A percentile compares a stretch with the other conserved stretches of the same genome.
phyloP scores from a whole-genome alignment of 2,888 invertebrate genomes.

The Anorthoa munda region DNA sequence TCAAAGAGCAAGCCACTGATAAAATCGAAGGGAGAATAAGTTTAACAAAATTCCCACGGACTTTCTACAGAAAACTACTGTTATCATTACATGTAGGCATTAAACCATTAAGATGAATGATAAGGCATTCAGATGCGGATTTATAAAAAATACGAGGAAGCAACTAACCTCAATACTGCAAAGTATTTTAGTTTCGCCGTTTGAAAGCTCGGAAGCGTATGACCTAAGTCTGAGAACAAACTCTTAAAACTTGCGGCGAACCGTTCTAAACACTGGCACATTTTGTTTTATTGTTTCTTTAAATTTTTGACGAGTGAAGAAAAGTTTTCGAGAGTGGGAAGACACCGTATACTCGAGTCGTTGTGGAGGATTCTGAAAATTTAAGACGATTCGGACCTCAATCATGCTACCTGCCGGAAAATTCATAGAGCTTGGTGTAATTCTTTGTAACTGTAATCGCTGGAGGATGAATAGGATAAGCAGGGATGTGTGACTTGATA shows the following conservation, averaged over 20 bases:
- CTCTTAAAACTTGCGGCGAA: slow-evolving; percentile 35
- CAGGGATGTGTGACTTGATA: neutral
- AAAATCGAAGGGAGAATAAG: slow-evolving; percentile 10
- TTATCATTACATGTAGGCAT: slow-evolving; percentile 29
- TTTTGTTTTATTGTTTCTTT: slow-evolving; percentile 31
- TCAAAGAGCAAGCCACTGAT: slow-evolving; percentile 17
- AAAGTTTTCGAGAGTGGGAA: slow-evolving; percentile 12
- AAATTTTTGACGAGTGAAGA: slow-evolving; percentile 32
- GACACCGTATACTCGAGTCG: neutral
- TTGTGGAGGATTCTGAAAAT: slow-evolving; percentile 17
- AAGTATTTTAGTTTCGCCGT: slow-evolving; percentile 43
- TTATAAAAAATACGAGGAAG: slow-evolving; percentile 53
- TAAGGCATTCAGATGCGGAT: slow-evolving; percentile 43
- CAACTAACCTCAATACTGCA: slow-evolving; percentile 38
- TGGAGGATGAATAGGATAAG: neutral
- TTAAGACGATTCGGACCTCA: neutral
- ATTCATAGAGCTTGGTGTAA: slow-evolving; percentile 16
- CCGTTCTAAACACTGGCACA: slow-evolving; percentile 31
- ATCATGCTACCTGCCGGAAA: neutral
- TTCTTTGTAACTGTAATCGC: slow-evolving; percentile 14
- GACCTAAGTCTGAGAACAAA: slow-evolving; percentile 28
- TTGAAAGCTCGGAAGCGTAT: slow-evolving; percentile 34
- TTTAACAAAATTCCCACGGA: slow-evolving; percentile 42
- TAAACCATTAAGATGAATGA: slow-evolving; percentile 56
- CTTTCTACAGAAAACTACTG: slow-evolving; percentile 23